Conservation (phyloP, 35 echinoderm and acorn worm genomes). For the Patiria miniata region DNA sequence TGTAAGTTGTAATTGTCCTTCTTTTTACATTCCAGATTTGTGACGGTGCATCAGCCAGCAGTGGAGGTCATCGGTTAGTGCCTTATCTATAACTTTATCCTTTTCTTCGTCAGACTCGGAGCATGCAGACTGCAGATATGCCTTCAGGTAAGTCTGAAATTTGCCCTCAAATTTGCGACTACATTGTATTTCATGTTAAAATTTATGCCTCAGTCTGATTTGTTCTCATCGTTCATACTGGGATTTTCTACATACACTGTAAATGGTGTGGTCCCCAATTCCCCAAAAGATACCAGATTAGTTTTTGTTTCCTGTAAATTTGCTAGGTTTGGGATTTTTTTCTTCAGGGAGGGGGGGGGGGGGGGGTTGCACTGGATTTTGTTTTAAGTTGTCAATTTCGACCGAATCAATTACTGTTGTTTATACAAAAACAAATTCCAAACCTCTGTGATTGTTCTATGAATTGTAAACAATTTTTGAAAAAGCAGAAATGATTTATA, state of each 20-base stretch:
- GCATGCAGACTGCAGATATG: constrained; percentile 19
- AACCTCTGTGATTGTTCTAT: too few relatives aligned
- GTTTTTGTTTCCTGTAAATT: background rate
- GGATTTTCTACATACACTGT: background rate
- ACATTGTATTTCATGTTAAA: background rate
- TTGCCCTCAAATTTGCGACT: background rate
- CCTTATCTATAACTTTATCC: background rate
- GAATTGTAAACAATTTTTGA: too few relatives aligned
- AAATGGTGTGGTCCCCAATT: background rate
- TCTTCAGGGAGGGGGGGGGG: too few relatives aligned
- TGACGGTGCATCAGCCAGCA: background rate
- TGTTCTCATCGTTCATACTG: background rate
- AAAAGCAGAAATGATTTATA: too few relatives aligned
- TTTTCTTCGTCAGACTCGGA: background rate
- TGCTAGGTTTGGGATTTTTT: too few relatives aligned
- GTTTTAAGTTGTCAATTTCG: too few relatives aligned
- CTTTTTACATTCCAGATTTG: background rate
- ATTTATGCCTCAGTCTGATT: background rate
- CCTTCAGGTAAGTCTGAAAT: background rate
- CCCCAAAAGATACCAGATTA: background rate
- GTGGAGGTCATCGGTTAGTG: background rate
- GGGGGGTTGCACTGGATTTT: too few relatives aligned
- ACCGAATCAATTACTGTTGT: too few relatives aligned
- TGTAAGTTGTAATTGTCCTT: too few relatives aligned
- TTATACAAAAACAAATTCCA: too few relatives aligned